These are phyloP conservation scores for Conomelus anceps DNA, from an alignment of 2,888 invertebrate genomes.

Conservation along the genomic window DNA sequence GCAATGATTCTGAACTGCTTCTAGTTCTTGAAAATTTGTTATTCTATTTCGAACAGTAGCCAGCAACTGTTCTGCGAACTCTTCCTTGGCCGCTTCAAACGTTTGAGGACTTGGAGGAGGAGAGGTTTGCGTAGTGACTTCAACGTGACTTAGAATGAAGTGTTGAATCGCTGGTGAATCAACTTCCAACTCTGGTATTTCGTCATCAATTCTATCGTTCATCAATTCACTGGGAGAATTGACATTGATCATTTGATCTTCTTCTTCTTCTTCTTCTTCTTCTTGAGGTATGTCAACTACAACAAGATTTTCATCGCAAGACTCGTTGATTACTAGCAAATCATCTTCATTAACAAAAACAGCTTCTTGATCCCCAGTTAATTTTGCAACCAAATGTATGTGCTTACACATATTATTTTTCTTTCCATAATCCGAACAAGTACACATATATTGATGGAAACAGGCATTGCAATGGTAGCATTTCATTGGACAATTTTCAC, in stretches of 20 bases:
- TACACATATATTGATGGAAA: constrained; percentile 19
- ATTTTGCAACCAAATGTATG: constrained; percentile 10
- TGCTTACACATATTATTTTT: constrained; percentile 23
- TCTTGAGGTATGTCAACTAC: not conserved
- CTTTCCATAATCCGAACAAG: constrained; percentile 7
- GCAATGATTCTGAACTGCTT: not conserved
- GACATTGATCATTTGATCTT: not conserved
- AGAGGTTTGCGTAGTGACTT: not conserved
- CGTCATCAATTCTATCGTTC: not conserved
- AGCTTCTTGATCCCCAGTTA: not conserved
- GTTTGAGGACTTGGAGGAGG: not conserved
- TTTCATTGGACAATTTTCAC: not conserved
- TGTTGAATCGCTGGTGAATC: not conserved
- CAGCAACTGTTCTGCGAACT: not conserved
- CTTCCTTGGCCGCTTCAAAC: not conserved
- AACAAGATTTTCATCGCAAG: not conserved
- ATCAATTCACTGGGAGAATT: not conserved
- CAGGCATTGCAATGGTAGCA: constrained; percentile 17
- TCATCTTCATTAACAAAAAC: not conserved
- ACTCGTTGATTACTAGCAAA: not conserved
- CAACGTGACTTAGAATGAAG: not conserved
- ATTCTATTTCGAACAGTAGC: not conserved
- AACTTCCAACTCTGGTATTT: not conserved
- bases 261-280: not conserved
- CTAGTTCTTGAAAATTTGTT: not conserved